phyloP scores from a whole-genome alignment of 2,888 invertebrate species.

The Leptogaster cylindrica region DNA sequence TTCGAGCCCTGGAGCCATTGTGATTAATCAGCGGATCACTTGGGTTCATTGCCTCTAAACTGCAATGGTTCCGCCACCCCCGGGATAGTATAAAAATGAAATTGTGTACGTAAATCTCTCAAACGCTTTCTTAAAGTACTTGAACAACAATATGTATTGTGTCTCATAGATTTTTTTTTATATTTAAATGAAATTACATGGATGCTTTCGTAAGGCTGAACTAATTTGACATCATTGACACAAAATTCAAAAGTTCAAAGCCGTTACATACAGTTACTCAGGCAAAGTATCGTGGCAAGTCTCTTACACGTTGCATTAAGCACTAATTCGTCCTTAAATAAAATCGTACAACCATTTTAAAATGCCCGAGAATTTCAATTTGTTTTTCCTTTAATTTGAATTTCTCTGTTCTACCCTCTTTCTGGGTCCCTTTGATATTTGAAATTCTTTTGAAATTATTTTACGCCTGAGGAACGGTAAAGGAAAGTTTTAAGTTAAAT shows the following conservation, averaged over 20 bases:
- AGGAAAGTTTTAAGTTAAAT: conserved; percentile 27
- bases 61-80: too few species aligned
- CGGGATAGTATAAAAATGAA: too few species aligned
- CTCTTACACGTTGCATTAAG: conserved; percentile 37
- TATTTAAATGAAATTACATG: too few species aligned
- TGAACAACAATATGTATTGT: too few species aligned
- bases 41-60: not conserved
- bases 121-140: too few species aligned
- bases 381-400: conserved; percentile 32
- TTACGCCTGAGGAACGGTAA: conserved; percentile 26
- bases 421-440: conserved; percentile 16
- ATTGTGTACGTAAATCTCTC: too few species aligned
- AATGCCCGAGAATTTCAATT: conserved; percentile 29
- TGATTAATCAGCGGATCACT: conserved; percentile 9
- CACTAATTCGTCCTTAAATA: conserved; percentile 21
- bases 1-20: not conserved
- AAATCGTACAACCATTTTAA: conserved; percentile 27
- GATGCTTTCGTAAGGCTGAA: too few species aligned
- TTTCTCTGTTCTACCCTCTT: conserved; percentile 10
- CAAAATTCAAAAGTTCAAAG: too few species aligned
- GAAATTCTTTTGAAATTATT: conserved; percentile 32
- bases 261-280: not conserved
- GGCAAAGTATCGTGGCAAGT: conserved; percentile 1
- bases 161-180: too few species aligned
- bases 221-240: too few species aligned